These are phyloP conservation scores for Tringa solitaria DNA, from an alignment of 2,113 vertebrate genomes.

Conservation along the genomic window DNA sequence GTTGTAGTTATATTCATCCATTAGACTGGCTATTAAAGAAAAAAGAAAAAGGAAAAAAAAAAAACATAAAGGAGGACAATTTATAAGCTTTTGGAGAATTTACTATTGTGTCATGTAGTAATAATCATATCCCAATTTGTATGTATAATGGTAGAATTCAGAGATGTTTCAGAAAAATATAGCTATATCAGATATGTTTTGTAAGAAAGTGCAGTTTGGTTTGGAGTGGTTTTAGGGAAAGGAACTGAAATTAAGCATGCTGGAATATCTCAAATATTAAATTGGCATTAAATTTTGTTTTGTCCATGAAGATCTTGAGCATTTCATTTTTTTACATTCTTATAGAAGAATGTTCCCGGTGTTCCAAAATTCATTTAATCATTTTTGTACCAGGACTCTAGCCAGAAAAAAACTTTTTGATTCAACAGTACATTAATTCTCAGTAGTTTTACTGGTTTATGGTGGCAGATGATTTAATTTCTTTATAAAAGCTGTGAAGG, in stretches of 20 bases:
- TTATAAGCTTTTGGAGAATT: neutral
- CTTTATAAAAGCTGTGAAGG: neutral
- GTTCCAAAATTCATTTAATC: conserved; percentile 34
- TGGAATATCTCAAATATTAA: neutral
- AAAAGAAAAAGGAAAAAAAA: too few relatives aligned
- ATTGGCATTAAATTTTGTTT: conserved; percentile 39
- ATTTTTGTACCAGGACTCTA: conserved; percentile 8
- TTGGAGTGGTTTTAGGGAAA: neutral
- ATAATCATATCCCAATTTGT: neutral
- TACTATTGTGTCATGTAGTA: neutral
- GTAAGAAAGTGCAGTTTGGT: neutral
- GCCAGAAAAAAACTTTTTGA: neutral
- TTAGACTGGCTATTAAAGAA: neutral
- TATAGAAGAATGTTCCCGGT: conserved; percentile 58
- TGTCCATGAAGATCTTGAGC: conserved; percentile 6
- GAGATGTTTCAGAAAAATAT: neutral
- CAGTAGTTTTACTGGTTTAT: neutral
- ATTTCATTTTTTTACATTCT: conserved; percentile 61
- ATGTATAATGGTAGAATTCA: neutral
- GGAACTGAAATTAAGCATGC: neutral
- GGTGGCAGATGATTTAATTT: neutral
- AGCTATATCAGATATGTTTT: neutral
- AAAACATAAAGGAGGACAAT: neutral
- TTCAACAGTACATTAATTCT: neutral
- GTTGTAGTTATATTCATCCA: neutral